Conservation (phyloP, 2,113 vertebrate genomes). For the Ranitomeya variabilis region DNA sequence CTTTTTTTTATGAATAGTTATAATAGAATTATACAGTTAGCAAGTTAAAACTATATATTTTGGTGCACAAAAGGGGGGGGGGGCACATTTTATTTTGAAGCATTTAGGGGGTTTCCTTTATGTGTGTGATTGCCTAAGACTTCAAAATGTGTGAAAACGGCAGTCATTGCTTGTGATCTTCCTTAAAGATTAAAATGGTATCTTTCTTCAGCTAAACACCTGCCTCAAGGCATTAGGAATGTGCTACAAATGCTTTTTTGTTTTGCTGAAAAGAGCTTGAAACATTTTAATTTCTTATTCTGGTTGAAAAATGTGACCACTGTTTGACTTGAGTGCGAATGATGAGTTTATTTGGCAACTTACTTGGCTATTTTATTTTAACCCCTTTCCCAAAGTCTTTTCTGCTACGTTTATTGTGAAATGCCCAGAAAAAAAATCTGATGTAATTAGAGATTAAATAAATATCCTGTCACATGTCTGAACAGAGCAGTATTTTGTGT, state of each 20-base stretch:
- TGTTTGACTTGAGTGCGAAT: slow-evolving; percentile 3
- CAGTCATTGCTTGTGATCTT: slow-evolving; percentile 45
- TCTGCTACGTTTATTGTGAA: neutral
- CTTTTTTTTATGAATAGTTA: neutral
- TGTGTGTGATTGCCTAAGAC: slow-evolving; percentile 12
- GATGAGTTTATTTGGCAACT: slow-evolving; percentile 10
- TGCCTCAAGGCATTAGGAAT: slow-evolving; percentile 36
- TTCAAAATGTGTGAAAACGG: slow-evolving; percentile 42
- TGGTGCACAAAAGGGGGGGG: neutral
- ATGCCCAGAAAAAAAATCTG: neutral
- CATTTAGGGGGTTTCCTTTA: slow-evolving; percentile 1
- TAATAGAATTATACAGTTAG: neutral
- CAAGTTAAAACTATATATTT: neutral
- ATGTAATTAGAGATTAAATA: neutral
- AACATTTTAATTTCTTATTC: slow-evolving; percentile 32
- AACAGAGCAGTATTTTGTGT: neutral
- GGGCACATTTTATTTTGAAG: neutral
- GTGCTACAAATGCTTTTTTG: slow-evolving; percentile 42
- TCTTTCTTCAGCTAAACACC: slow-evolving; percentile 50
- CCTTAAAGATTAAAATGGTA: slow-evolving; percentile 32
- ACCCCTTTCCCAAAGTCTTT: neutral
- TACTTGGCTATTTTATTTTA: neutral
- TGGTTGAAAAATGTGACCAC: neutral
- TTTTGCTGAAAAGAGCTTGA: slow-evolving; percentile 15
- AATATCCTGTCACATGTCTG: neutral